Evolutionary conservation across 2,113 vertebrate species (phyloP), one percentile per base, ranked within the genome.

Genomic region (Centropristis striata): DNA sequence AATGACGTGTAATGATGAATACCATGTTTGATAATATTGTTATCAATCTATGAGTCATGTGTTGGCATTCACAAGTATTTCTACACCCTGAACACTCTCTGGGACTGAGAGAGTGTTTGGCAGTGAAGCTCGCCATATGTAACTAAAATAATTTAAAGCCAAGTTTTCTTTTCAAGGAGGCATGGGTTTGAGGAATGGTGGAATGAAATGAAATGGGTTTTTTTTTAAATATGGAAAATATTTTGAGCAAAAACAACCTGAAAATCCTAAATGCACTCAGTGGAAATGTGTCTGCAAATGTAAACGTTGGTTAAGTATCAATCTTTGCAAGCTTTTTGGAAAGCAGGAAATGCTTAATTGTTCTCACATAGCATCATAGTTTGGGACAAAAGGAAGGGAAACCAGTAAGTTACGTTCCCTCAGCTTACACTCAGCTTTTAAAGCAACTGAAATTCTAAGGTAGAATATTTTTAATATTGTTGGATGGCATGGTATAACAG

Each of bases 71-170:
- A 2, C 44, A 4, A 16, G 36, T 25, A 1, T 44, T 49, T 64
- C 44, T 8, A 32, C 36, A 47, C 44, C 67, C 44, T 47, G 27
- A 71, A 47, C 54, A 32, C 6, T 54, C 36, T 58, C 32, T 63
- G 60, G n/a, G 39, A 47, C 39, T 42, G 15, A 4, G 20, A 20
- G 20, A 4, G 20, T 21, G 20, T 53, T 25, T 75, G 58, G 46
- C 42, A 78, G 44, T 46, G 55, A 59, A 59, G 41, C 37, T 80
- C 59, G 60, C 28, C 69, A 51, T 77, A 71, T 81, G 83, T 9
- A 10, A 36, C 61, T 69, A 46, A 54, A 47, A 69, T 37, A 1
- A 37, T 77, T 64, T 16, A 54, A 59, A 59, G 42, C 37, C 63
- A 67, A 9, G 32, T 32, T 32, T 32, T 32, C 32, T 63, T 5